Evolutionary conservation across 1,140 invertebrate species (phyloP), one percentile per base, ranked within the genome.

Genomic region (Patella vulgata): DNA sequence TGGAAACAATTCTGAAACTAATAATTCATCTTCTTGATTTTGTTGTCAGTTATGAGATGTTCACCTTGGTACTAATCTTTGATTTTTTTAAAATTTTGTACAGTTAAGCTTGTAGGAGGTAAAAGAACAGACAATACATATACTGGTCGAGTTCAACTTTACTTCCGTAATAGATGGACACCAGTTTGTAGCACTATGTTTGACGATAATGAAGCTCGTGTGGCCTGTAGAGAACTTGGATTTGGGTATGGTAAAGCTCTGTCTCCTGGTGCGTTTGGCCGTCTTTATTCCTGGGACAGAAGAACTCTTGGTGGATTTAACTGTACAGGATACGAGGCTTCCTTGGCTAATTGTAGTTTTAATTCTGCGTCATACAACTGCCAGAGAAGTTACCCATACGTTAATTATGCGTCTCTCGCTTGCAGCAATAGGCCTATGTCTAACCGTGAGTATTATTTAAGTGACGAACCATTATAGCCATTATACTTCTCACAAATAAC

Each of bases 151-250:
- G 55, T 68, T 4, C 54, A 54, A 42, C 27, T 63, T 9, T 53
- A 47, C 42, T 23, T 8, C 11, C 27, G 59, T 5, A 46, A 47
- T 1, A 82, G 86, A 51, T 90, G 89, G 88, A 90, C 90, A 1
- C 88, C 88, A 64, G 86, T 92, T 14, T 92, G 91, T 75, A 90
- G 91, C 73, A 90, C 91, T 68, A 86, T 88, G 56, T 92, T 92
- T 70, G 88, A 88, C 0, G 79, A 91, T 42, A 85, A 80, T 27
- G 87, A 91, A 65, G 91, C 90, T 0, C 82, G 89, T 63, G 86
- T 93, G 0, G 85, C 90, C 19, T 92, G 91, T 70, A 87, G 85
- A 39, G 89, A 92, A 73, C 73, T 91, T 25, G 91, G 90, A 87
- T 72, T 57, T 25, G 21, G 14, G 14, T 62, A 60, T 21, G 33